Base-by-base conservation (phyloP, 2,113 vertebrate species). In the Mellivora capensis region DNA sequence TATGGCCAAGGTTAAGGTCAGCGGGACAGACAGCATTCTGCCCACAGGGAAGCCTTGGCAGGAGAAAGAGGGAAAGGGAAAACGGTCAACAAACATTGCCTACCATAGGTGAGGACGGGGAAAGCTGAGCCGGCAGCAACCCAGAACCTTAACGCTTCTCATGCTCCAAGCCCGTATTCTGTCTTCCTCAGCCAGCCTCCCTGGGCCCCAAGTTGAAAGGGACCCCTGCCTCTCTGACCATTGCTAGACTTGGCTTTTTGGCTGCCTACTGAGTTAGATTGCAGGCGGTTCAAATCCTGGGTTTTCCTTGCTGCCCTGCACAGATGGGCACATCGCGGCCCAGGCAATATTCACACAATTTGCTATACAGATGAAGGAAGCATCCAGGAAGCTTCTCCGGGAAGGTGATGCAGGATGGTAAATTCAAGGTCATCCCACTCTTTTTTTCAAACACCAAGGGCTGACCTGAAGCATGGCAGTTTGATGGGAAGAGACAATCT, bases 341-440 rank as follows among this genome's bases (percentile, higher is more conserved):
- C 23, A 14, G 20, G 42, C 74, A n/a, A 5, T 6, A 37, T 6
- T 3, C 12, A 0, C n/a, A 0, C 39, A 20, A 4, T 59, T 39
- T 42, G 42, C 6, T 20, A 3, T 31, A 31, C 0, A 21, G 13
- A 18, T 74, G 47, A 17, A 86, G 42, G 59, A 67, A 64, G 10
- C 18, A 37, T 71, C 61, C 47, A 34, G 89, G 39, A 31, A 72
- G 67, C 29, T 15, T 57, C 20, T 74, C 23, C 2, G 42, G 49
- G 34, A 27, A 5, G 64, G 18, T 8, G 23, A n/a, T 7, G 13
- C 31, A 17, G 49, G 61, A 14, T 4, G 23, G 21, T 3, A 8
- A 27, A 18, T 29, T 80, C 47, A n/a, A 13, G 25, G 6, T 27
- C 39, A 1, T 17, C 12, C 0, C 14, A 76, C 7, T 34, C 25